A percentile compares a stretch with the other conserved stretches of the same genome.
Evolutionary conservation across 2,113 vertebrate species (phyloP).

Genomic region (Desmodus rotundus): DNA sequence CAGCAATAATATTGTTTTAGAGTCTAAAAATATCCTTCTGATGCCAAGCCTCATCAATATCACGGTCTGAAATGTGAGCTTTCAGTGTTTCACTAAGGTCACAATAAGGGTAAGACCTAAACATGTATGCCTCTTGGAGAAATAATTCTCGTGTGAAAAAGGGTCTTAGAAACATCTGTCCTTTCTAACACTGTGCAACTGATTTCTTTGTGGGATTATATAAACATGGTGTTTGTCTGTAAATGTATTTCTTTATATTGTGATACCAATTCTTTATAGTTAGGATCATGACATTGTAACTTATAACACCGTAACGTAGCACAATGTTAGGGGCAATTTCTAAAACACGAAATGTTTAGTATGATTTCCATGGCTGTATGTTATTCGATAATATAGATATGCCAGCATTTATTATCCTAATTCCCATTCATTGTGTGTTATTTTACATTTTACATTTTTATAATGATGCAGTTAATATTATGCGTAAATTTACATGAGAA

Average conservation of each 20-base stretch:
- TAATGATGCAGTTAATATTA: not conserved
- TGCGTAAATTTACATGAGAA: not conserved
- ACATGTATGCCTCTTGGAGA: not conserved
- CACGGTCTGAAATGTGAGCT: not conserved
- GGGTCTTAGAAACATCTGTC: not conserved
- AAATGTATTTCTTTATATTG: not conserved
- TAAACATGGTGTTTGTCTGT: not conserved
- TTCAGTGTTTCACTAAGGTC: not conserved
- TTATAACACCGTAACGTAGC: not conserved
- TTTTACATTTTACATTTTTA: not conserved
- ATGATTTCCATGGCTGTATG: not conserved
- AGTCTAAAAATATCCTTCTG: not conserved
- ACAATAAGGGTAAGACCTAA: not conserved
- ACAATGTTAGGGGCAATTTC: not conserved
- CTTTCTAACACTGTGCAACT: not conserved
- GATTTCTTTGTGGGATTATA: not conserved
- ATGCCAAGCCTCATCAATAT: not conserved
- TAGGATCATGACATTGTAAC: not conserved
- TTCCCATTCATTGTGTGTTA: not conserved
- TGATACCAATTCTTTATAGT: not conserved
- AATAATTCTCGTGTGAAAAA: not conserved
- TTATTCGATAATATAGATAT: not conserved
- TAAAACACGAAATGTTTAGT: not conserved
- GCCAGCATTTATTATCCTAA: not conserved
- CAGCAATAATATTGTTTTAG: not conserved